Percentiles rank a stretch among this genome's conserved stretches.
Evolutionary conservation across 2,113 vertebrate species (phyloP).

Genomic region (Calidris pygmaea): DNA sequence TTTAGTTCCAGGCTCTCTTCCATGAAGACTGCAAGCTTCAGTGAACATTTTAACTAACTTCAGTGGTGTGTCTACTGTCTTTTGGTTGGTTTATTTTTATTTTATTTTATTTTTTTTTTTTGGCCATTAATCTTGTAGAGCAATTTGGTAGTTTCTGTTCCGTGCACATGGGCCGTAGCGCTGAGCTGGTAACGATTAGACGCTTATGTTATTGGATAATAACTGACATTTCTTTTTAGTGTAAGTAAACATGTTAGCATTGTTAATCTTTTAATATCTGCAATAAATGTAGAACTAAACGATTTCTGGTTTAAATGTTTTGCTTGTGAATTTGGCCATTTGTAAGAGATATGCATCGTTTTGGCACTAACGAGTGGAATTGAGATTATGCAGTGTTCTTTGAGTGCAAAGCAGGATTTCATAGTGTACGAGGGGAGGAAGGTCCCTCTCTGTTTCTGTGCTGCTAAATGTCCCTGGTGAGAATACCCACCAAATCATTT

Average conservation of each 20-base stretch:
- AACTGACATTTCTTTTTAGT: conserved; percentile 44
- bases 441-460: background rate
- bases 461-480: background rate
- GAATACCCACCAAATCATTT: background rate
- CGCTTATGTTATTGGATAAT: conserved; percentile 42
- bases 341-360: background rate
- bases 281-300: conserved; percentile 73
- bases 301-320: background rate
- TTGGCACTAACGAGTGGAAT: background rate
- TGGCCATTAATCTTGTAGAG: conserved; percentile 45
- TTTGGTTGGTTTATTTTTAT: conserved; percentile 39
- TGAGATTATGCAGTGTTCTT: background rate
- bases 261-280: conserved; percentile 54
- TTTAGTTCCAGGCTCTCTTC: conserved; percentile 72
- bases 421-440: background rate
- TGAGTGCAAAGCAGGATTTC: background rate
- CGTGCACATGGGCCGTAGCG: conserved; percentile 25
- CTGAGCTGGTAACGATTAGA: conserved; percentile 39
- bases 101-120: no score
- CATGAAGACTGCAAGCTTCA: conserved; percentile 69
- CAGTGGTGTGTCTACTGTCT: conserved; percentile 65
- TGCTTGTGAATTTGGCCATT: conserved; percentile 27
- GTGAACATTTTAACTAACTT: conserved; percentile 63
- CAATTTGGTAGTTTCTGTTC: conserved; percentile 46
- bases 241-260: conserved; percentile 57